A percentile compares a stretch with the other conserved stretches of the same genome.
These are phyloP conservation scores for Artibeus lituratus DNA, from an alignment of 2,797 vertebrate genomes.

Conservation along the genomic window DNA sequence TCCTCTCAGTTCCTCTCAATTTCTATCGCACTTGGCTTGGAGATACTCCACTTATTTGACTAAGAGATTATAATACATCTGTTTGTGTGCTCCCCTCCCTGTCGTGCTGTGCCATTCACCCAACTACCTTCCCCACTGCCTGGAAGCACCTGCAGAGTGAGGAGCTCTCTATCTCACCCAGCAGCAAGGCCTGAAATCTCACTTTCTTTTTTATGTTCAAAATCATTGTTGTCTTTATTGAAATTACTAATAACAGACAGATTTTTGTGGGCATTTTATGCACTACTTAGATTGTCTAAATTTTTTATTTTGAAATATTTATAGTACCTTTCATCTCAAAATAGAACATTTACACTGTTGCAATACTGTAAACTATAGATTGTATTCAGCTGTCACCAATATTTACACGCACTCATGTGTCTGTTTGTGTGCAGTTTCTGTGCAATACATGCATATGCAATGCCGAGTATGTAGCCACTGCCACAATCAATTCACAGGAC, in stretches of 20 bases:
- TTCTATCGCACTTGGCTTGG: neutral
- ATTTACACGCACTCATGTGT: neutral
- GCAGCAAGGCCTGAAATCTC: neutral
- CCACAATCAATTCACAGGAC: neutral
- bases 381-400: neutral
- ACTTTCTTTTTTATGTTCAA: neutral
- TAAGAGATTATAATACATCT: neutral
- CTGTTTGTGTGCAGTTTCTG: neutral
- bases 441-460: neutral
- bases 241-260: constrained; percentile 16
- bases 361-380: neutral
- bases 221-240: neutral
- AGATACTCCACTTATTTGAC: neutral
- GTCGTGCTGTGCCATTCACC: neutral
- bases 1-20: neutral
- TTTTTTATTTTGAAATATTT: constrained; percentile 13
- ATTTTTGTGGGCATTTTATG: neutral
- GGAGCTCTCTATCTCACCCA: neutral
- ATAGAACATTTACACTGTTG: neutral
- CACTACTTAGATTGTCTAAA: neutral
- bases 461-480: neutral
- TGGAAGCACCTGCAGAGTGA: neutral
- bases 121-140: neutral
- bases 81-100: neutral
- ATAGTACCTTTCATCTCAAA: neutral